Evolutionary conservation across 2,797 vertebrate genomes (phyloP), one percentile per base, ranked within the genome.

Genomic region (Rhincodon typus): DNA sequence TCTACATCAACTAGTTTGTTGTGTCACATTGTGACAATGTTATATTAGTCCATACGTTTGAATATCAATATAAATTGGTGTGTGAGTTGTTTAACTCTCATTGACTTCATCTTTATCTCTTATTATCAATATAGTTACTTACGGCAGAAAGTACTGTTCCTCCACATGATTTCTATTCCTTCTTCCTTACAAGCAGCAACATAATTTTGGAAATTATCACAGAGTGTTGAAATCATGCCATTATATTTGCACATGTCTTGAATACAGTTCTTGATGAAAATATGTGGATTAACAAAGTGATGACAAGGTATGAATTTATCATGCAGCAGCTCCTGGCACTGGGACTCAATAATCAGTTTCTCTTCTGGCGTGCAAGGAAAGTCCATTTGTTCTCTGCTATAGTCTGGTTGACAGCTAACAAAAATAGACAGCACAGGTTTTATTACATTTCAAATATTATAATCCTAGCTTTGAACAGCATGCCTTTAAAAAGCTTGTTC

Each of bases 241-340:
- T 97, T 96, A 15, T 97, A 97, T 94, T 91, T 97, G 95, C 97
- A 97, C 97, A 97, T 97, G 95, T 98, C 97, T 74, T 97, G 97
- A n/a, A 97, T 10, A 95, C 97, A 97, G 95, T 96, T 97, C 88
- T 97, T 95, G 95, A 97, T 25, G 95, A 97, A 97, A 42, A 96
- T 95, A 0, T 97, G 96, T 25, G 97, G 97, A 0, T 96, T 95
- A 69, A 97, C 96, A 50, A 97, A 86, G 4, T 86, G 19, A 91
- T 97, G 97, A 27, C 97, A 97, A 12, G 34, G 95, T 94, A 96
- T 95, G 96, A 97, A 97, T 94, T 96, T 96, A n/a, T 96, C 96
- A 46, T 96, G 96, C 69, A 96, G 96, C 96, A 97, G 96, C 46
- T 97, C 96, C 57, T 96, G 96, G 96, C 97, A 97, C 70, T 97